Evolutionary conservation across 1,140 invertebrate species (phyloP).

Genomic region (Ridgeia piscesae): DNA sequence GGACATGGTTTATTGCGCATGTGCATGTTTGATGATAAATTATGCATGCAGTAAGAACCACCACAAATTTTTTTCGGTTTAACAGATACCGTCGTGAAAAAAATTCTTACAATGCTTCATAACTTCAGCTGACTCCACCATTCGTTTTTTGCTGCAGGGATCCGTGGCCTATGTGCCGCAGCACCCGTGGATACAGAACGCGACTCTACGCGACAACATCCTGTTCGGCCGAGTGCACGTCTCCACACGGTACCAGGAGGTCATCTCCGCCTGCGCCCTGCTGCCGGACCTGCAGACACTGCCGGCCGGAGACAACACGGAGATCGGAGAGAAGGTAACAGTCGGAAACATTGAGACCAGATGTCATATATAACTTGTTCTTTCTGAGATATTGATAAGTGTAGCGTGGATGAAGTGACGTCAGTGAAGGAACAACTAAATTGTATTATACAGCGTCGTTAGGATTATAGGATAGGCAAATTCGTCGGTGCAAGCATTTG

Average conservation of each 20-base stretch:
- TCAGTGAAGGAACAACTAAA: no score
- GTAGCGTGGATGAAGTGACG: no score
- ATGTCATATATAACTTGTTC: no score
- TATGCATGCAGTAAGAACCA: background rate
- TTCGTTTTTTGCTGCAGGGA: conserved; percentile 51
- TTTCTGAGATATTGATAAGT: no score
- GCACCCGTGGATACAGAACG: conserved; percentile 81
- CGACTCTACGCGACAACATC: conserved; percentile 78
- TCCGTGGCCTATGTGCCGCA: conserved; percentile 74
- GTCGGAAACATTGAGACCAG: background rate
- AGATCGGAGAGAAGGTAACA: conserved; percentile 56
- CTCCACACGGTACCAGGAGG: conserved; percentile 54
- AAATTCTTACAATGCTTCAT: background rate
- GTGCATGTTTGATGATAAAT: background rate
- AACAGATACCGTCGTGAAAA: background rate
- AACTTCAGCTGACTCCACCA: background rate
- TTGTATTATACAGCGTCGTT: no score
- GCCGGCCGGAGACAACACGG: conserved; percentile 70
- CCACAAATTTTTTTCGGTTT: background rate
- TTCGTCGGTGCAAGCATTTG: no score
- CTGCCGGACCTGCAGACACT: conserved; percentile 70
- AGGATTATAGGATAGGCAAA: no score
- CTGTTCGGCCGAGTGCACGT: conserved; percentile 70
- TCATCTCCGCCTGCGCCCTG: conserved; percentile 64
- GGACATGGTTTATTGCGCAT: background rate